Conservation (phyloP, 2,888 invertebrate genomes). For the Tuta absoluta region DNA sequence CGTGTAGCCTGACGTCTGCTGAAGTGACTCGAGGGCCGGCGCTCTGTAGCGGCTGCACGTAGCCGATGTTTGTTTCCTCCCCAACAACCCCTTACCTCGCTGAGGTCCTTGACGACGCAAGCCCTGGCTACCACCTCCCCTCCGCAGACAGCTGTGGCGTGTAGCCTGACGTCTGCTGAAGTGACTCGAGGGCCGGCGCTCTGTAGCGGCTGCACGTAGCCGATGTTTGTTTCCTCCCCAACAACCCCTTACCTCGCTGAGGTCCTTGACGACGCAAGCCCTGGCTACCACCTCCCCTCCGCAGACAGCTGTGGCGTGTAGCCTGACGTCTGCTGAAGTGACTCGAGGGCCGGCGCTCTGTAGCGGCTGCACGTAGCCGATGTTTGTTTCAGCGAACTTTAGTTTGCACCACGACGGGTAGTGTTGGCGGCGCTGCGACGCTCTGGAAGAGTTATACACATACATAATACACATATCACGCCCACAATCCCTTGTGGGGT, state of each 20-base stretch:
- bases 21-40: too few relatives aligned
- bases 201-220: too few relatives aligned
- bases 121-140: constrained; percentile 86
- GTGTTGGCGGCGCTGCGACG: constrained; percentile 83
- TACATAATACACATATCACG: too few relatives aligned
- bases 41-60: too few relatives aligned
- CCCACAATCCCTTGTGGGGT: too few relatives aligned
- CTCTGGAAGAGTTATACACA: constrained; percentile 69
- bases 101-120: constrained; percentile 85
- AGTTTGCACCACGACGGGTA: constrained; percentile 81
- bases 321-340: constrained; percentile 47
- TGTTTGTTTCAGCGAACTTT: constrained; percentile 83
- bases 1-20: constrained; percentile 7
- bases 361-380: constrained; percentile 66
- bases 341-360: constrained; percentile 42
- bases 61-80: too few relatives aligned
- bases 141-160: constrained; percentile 86
- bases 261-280: constrained; percentile 86
- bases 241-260: constrained; percentile 82
- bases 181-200: constrained; percentile 38
- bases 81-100: constrained; percentile 79
- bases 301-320: constrained; percentile 86
- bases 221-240: too few relatives aligned
- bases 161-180: constrained; percentile 54
- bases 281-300: constrained; percentile 84